A percentile compares a stretch with the other conserved stretches of the same genome.
Evolutionary conservation across 1,140 invertebrate genomes (phyloP).

Genomic region (Bombus soroeensis): DNA sequence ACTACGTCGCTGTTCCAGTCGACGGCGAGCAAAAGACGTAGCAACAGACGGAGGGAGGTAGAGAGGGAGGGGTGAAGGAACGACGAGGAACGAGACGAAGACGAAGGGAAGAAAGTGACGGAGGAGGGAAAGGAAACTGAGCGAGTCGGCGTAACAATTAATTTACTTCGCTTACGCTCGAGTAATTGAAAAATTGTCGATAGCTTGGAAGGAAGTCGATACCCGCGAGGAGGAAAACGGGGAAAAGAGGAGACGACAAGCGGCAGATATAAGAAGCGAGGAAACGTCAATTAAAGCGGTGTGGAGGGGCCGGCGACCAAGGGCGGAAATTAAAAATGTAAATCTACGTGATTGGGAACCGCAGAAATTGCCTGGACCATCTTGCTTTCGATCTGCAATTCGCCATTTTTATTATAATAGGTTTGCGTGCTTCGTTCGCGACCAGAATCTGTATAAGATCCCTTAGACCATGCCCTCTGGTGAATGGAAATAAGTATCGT

Average conservation of each 20-base stretch:
- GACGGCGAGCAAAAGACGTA: too few relatives aligned
- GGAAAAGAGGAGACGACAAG: conserved; percentile 35
- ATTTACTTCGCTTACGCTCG: conserved; percentile 73
- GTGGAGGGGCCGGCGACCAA: conserved; percentile 44
- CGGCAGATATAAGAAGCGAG: conserved; percentile 72
- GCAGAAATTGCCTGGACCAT: neutral
- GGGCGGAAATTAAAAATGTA: conserved; percentile 77
- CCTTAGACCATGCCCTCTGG: neutral
- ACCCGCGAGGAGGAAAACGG: neutral
- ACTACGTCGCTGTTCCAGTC: neutral
- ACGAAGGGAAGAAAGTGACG: neutral
- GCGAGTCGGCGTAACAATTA: conserved; percentile 70
- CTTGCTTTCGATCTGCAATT: conserved; percentile 25
- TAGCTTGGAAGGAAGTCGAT: conserved; percentile 62
- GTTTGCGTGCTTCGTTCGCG: conserved; percentile 24
- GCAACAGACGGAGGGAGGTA: neutral
- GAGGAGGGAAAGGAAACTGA: conserved; percentile 39
- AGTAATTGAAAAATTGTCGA: conserved; percentile 76
- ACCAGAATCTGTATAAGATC: conserved; percentile 15
- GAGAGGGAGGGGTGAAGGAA: neutral
- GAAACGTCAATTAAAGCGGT: conserved; percentile 75
- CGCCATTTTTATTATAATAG: conserved; percentile 66
- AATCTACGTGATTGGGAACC: conserved; percentile 74
- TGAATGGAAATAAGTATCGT: neutral
- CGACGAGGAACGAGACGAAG: neutral